phyloP scores from a whole-genome alignment of 2,888 invertebrate genomes.

The Megalurothrips usitatus region DNA sequence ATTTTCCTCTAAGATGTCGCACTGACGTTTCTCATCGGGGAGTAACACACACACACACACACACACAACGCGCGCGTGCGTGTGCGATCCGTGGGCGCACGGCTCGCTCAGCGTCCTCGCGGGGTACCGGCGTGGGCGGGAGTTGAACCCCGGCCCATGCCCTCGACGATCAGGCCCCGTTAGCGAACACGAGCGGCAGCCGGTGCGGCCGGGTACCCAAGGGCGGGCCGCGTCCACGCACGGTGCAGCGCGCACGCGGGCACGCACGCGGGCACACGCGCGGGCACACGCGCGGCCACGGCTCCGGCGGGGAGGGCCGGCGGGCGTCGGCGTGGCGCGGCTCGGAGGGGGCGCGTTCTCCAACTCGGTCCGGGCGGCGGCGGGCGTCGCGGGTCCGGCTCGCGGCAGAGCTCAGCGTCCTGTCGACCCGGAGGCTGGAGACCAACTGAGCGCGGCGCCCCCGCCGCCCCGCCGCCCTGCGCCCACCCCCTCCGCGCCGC shows the following conservation, averaged over 20 bases:
- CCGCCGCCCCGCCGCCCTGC: neutral
- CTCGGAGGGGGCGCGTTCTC: neutral
- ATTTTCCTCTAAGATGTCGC: too few relatives aligned
- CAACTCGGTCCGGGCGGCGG: neutral
- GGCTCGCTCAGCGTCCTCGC: too few relatives aligned
- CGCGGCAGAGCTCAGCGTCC: slow-evolving; percentile 3
- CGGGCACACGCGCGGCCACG: neutral
- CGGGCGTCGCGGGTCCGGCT: neutral
- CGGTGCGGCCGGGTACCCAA: neutral
- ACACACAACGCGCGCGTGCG: too few relatives aligned
- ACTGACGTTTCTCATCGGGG: too few relatives aligned
- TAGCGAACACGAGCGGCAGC: neutral
- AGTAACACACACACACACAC: too few relatives aligned
- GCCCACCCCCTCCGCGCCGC: neutral
- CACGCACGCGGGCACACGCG: neutral
- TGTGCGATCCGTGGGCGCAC: too few relatives aligned
- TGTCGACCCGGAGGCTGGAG: slow-evolving; percentile 7
- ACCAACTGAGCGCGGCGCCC: neutral
- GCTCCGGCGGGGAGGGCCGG: neutral
- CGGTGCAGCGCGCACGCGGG: neutral
- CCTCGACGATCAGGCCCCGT: too few relatives aligned
- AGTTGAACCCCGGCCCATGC: too few relatives aligned
- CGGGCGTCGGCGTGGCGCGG: neutral
- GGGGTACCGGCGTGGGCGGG: too few relatives aligned
- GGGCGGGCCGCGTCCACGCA: neutral